phyloP scores from a whole-genome alignment of 2,113 vertebrate species.

The Vidua macroura region DNA sequence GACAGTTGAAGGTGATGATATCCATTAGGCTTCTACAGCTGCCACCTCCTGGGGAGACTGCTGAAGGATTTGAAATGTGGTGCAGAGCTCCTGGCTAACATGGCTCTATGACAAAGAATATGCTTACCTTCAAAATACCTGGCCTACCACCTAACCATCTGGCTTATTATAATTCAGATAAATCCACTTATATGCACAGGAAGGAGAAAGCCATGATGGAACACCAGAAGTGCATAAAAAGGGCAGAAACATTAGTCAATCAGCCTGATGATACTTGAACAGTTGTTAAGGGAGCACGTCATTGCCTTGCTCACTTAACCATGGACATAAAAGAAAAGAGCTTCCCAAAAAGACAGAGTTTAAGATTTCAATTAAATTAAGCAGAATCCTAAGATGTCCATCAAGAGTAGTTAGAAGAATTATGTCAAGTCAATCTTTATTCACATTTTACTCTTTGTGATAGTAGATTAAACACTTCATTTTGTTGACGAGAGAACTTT shows the following conservation, averaged over 20 bases:
- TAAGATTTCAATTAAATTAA: conserved; percentile 59
- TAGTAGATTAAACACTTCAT: conserved; percentile 37
- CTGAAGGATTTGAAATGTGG: conserved; percentile 64
- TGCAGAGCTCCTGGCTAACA: conserved; percentile 48
- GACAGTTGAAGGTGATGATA: conserved; percentile 73
- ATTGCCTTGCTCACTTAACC: conserved; percentile 59
- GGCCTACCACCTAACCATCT: conserved; percentile 60
- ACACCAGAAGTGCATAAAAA: conserved; percentile 49
- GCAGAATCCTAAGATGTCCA: conserved; percentile 33
- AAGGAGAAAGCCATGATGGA: conserved; percentile 25
- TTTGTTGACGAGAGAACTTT: conserved; percentile 15
- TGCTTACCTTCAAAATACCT: conserved; percentile 66
- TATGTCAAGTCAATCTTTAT: conserved; percentile 60
- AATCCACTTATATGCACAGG: conserved; percentile 1
- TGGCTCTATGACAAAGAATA: conserved; percentile 63
- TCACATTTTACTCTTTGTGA: neutral
- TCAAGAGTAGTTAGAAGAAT: conserved; percentile 44
- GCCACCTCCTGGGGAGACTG: conserved; percentile 68
- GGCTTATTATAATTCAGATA: conserved; percentile 53
- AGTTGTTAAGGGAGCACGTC: conserved; percentile 46
- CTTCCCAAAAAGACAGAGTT: conserved; percentile 38
- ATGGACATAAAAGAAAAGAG: conserved; percentile 39
- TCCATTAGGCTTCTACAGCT: conserved; percentile 70
- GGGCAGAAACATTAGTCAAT: conserved; percentile 52
- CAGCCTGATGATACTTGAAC: neutral